Base-by-base conservation (phyloP, 2,797 vertebrate species). In the Myripristis jacobus region DNA sequence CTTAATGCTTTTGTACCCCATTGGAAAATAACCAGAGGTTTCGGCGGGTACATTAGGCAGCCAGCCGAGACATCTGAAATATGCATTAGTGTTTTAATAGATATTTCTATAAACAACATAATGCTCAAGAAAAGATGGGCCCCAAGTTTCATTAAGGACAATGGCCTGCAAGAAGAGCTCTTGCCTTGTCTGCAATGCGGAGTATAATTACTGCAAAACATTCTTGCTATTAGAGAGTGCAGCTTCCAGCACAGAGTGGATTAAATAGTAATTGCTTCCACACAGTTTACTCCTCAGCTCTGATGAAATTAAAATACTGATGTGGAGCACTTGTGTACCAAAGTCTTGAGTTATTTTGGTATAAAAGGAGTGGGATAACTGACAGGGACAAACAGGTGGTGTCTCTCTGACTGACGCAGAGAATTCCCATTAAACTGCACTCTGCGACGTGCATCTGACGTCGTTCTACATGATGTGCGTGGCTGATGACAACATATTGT, bases 131-230 rank as follows among this genome's bases (percentile, higher is more conserved):
- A 64, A 43, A 57, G 11, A 15, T n/a, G 24, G 5, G 21, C 50
- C 61, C 65, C 46, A 60, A 47, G 44, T 36, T 12, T 62, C 10
- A 41, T 11, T 44, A 31, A 66, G 29, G 73, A 79, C 68, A 57
- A 60, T 25, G 55, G 69, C n/a, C 15, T 16, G 10, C 21, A 73
- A 66, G 79, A 75, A 18, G 67, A 80, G 70, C 61, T 24, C 46
- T 11, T 2, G 51, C 53, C 57, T 52, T 2, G 80, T 77, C 83
- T 83, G 73, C 77, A 64, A 67, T 69, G 51, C 79, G 83, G 83
- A 89, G 88, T 77, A 77, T 60, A 79, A 89, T 89, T 87, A n/a
- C n/a, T n/a, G n/a, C n/a, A 87, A 89, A 88, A 88, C 77, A 88
- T 89, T 90, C 67, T 73, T 88, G 73, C 69, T 56, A 56, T 69